A percentile compares a stretch with the other conserved stretches of the same genome.
These are phyloP conservation scores for Lanistes nyassanus DNA, from an alignment of 1,140 invertebrate species.

Conservation along the genomic window DNA sequence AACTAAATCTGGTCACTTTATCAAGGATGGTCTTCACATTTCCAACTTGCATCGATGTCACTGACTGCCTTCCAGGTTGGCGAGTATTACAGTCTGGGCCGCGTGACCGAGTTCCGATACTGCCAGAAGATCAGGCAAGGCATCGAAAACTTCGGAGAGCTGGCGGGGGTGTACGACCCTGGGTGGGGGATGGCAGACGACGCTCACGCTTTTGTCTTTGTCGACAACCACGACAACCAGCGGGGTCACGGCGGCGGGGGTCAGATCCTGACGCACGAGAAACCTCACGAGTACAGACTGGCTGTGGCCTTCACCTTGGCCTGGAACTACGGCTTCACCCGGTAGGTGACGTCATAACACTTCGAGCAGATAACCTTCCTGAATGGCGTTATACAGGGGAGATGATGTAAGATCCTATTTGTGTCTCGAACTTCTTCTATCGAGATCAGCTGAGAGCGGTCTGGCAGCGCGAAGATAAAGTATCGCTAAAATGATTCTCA, in stretches of 20 bases:
- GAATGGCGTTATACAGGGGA: too few species aligned
- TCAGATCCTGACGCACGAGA: slow-evolving; percentile 37
- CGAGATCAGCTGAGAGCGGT: too few species aligned
- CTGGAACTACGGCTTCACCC: slow-evolving; percentile 77
- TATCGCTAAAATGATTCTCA: too few species aligned
- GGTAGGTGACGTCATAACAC: not conserved
- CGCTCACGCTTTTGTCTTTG: slow-evolving; percentile 66
- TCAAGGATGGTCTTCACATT: too few species aligned
- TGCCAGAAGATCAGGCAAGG: slow-evolving; percentile 44
- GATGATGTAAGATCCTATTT: too few species aligned
- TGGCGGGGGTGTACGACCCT: slow-evolving; percentile 38
- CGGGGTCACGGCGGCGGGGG: slow-evolving; percentile 53
- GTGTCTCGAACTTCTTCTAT: too few species aligned
- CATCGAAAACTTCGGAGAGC: slow-evolving; percentile 34
- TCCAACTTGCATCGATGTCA: too few species aligned
- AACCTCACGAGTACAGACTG: slow-evolving; percentile 71
- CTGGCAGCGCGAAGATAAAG: too few species aligned
- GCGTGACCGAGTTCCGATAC: slow-evolving; percentile 82
- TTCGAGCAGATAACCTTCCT: too few species aligned
- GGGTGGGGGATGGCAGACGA: slow-evolving; percentile 59
- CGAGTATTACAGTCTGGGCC: slow-evolving; percentile 68
- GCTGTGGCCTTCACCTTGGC: slow-evolving; percentile 82
- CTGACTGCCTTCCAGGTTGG: not conserved
- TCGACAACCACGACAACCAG: slow-evolving; percentile 70
- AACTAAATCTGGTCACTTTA: too few species aligned